Base-by-base conservation (phyloP, 2,113 vertebrate genomes). In the Takifugu flavidus region DNA sequence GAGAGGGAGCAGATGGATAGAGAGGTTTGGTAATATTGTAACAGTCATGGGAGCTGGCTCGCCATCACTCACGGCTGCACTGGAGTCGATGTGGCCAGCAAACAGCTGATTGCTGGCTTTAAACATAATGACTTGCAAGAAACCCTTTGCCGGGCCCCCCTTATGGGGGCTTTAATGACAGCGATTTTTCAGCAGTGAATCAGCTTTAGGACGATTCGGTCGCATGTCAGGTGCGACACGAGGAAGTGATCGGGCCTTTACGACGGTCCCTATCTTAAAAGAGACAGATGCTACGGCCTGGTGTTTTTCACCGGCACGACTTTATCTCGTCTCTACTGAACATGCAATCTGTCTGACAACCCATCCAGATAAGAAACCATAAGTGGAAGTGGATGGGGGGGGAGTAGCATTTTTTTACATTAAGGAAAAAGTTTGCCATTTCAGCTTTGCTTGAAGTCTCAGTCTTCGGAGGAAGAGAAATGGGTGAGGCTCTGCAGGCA, bases 301-400 rank as follows among this genome's bases (percentile, higher is more conserved):
- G 70, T 56, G 57, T 80, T 70, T 27, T 45, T 80, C 74, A 64
- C 59, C 27, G 55, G 72, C 78, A 72, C 75, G 43, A 20, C 54
- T 56, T 78, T 79, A 67, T 86, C 84, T 77, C 56, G 56, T 72
- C 54, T 62, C 50, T 49, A 56, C 69, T 70, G 44, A 42, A 43
- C 25, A 25, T 56, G 34, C 34, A 39, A 11, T 79, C 75, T 80
- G 67, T 64, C 0, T 28, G 4, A 25, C 29, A 65, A 69, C 62
- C 61, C 15, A 26, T 7, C 59, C 5, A 63, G 69, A 83, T 62
- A 61, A 53, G 62, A 49, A 14, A 34, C 59, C 53, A 31, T 31
- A 3, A 49, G n/a, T 6, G n/a, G 44, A 45, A 43, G 13, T 43
- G 42, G 42, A 6, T 6, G 42, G 42, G 42, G 44, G 44, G 44